phyloP scores from a whole-genome alignment of 2,113 vertebrate species.

The Microcebus ravelobensis region DNA sequence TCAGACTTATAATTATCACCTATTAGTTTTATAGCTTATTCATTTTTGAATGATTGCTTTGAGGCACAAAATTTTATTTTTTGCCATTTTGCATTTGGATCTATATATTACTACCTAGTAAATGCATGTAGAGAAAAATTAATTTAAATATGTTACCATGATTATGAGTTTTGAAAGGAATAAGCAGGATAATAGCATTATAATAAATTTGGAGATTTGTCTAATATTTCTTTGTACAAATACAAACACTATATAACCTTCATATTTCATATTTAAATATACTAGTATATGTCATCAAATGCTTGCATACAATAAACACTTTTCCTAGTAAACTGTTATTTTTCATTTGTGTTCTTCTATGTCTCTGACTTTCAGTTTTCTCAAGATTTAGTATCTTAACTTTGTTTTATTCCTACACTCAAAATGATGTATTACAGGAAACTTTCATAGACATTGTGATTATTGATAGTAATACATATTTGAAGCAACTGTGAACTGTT shows the following conservation, averaged over 20 bases:
- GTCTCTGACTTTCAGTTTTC: background rate
- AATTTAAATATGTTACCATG: background rate
- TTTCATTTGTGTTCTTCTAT: background rate
- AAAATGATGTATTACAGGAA: background rate
- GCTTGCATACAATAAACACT: background rate
- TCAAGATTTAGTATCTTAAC: background rate
- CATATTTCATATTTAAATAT: background rate
- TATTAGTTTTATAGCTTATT: background rate
- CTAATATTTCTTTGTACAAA: background rate
- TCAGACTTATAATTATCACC: background rate
- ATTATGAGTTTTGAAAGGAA: background rate
- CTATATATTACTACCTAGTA: background rate
- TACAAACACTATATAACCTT: background rate
- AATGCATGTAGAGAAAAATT: background rate
- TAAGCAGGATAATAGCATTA: background rate
- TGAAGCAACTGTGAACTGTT: constrained; percentile 4
- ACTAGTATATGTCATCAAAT: background rate
- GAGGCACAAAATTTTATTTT: background rate
- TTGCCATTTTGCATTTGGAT: background rate
- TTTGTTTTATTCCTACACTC: background rate
- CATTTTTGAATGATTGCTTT: background rate
- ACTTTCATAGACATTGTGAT: constrained; percentile 1
- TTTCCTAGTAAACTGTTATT: background rate
- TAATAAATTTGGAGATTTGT: background rate
- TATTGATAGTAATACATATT: background rate